These are phyloP conservation scores for Acipenser transmontanus DNA, from an alignment of 2,797 vertebrate species.

Conservation along the genomic window DNA sequence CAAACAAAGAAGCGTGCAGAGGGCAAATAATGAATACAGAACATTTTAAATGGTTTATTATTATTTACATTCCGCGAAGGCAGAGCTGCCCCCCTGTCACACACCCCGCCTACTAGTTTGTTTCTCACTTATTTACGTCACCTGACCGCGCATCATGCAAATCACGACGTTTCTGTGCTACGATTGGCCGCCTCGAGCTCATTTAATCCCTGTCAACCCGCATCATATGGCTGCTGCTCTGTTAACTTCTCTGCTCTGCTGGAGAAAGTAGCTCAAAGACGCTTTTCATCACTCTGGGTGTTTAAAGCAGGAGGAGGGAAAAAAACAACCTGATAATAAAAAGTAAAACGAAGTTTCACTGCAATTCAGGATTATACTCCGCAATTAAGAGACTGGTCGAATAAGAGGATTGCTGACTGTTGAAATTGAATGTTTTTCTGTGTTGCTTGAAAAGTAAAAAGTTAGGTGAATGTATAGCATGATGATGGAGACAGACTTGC, in stretches of 20 bases:
- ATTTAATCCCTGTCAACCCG: constrained; percentile 86
- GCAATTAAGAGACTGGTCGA: no score
- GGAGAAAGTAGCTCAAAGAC: constrained; percentile 70
- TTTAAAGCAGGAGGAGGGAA: constrained; percentile 40
- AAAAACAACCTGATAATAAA: background rate
- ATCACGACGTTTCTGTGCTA: constrained; percentile 67
- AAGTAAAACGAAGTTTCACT: constrained; percentile 23
- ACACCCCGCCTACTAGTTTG: constrained; percentile 54
- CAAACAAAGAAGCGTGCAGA: no score
- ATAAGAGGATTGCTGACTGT: background rate
- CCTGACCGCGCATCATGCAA: constrained; percentile 83
- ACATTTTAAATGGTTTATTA: constrained; percentile 29
- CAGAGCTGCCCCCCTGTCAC: constrained; percentile 40
- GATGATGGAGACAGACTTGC: constrained; percentile 99
- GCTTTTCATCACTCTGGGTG: constrained; percentile 66
- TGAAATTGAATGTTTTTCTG: constrained; percentile 52
- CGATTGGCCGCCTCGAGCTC: constrained; percentile 83
- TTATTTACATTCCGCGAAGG: constrained; percentile 39
- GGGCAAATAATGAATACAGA: no score
- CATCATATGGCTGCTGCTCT: constrained; percentile 82
- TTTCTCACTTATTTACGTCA: constrained; percentile 75
- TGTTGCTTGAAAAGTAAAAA: constrained; percentile 59
- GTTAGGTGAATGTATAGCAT: constrained; percentile 95
- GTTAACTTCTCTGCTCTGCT: constrained; percentile 68
- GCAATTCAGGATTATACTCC: constrained; percentile 36